Percentiles rank a stretch among this genome's conserved stretches.
phyloP scores from a whole-genome alignment of 1,140 invertebrate genomes.

The Drosophila mauritiana region DNA sequence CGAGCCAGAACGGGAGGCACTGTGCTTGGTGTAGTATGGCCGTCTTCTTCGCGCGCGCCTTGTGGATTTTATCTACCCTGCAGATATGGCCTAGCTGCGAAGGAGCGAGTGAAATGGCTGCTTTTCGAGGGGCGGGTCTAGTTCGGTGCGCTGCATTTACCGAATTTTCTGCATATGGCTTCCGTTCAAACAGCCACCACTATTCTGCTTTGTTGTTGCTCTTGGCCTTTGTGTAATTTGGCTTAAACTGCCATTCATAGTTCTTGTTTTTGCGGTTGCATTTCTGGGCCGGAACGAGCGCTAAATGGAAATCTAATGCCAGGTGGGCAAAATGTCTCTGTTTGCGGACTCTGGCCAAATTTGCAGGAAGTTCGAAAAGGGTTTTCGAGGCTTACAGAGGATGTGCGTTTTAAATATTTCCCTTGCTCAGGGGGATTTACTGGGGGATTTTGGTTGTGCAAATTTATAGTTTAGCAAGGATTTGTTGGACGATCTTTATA shows the following conservation, averaged over 20 bases:
- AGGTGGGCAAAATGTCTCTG: slow-evolving; percentile 52
- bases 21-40: slow-evolving; percentile 13
- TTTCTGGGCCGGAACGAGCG: slow-evolving; percentile 54
- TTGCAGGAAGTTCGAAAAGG: slow-evolving; percentile 5
- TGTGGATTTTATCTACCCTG: slow-evolving; percentile 79
- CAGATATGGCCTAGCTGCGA: slow-evolving; percentile 46
- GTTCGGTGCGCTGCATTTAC: slow-evolving; percentile 50
- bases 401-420: slow-evolving; percentile 26
- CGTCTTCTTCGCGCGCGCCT: slow-evolving; percentile 47
- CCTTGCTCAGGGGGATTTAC: slow-evolving; percentile 3
- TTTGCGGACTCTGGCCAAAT: slow-evolving; percentile 16
- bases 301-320: slow-evolving; percentile 57
- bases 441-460: slow-evolving; percentile 3
- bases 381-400: slow-evolving; percentile 6
- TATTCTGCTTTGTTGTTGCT: slow-evolving; percentile 31
- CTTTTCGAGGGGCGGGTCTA: slow-evolving; percentile 57
- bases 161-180: slow-evolving; percentile 78
- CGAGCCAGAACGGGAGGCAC: slow-evolving; percentile 2
- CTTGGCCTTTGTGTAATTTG: slow-evolving; percentile 79
- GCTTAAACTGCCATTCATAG: slow-evolving; percentile 82
- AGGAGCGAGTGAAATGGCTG: slow-evolving; percentile 38
- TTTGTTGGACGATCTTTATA: background rate
- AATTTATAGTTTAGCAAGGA: slow-evolving; percentile 1
- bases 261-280: slow-evolving; percentile 78
- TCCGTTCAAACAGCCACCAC: slow-evolving; percentile 50